Conservation (phyloP, 2,888 invertebrate species). For the Peribatodes rhomboidaria region DNA sequence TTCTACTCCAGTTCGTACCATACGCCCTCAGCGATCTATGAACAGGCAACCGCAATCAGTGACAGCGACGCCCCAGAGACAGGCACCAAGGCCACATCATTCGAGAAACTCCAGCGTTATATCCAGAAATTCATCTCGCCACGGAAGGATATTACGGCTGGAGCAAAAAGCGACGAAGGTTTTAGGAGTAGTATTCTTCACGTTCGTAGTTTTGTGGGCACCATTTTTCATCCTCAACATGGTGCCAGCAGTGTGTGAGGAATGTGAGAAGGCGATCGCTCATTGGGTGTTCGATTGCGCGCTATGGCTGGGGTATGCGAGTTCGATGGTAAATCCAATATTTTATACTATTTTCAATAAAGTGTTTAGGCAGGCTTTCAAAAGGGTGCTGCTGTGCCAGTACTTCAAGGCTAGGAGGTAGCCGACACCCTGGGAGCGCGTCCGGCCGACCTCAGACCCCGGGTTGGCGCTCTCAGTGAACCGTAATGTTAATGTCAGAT, state of each 20-base stretch:
- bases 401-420: slow-evolving; percentile 87
- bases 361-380: slow-evolving; percentile 96
- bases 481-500: slow-evolving; percentile 74
- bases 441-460: slow-evolving; percentile 78
- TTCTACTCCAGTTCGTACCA: slow-evolving; percentile 81
- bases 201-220: slow-evolving; percentile 98
- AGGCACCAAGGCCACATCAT: slow-evolving; percentile 89
- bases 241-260: slow-evolving; percentile 92
- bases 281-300: slow-evolving; percentile 94
- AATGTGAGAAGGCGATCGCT: slow-evolving; percentile 91
- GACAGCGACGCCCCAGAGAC: slow-evolving; percentile 74
- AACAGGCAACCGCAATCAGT: slow-evolving; percentile 67
- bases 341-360: slow-evolving; percentile 98
- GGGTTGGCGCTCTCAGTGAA: slow-evolving; percentile 83
- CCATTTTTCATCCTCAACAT: slow-evolving; percentile 97
- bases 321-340: slow-evolving; percentile 97
- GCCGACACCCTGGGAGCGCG: slow-evolving; percentile 85
- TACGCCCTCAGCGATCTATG: slow-evolving; percentile 73
- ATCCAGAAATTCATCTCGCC: slow-evolving; percentile 92
- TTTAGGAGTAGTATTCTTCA: slow-evolving; percentile 97
- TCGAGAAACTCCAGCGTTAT: slow-evolving; percentile 93
- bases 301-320: slow-evolving; percentile 97
- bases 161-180: slow-evolving; percentile 99
- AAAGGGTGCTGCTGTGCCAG: slow-evolving; percentile 93
- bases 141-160: slow-evolving; percentile 93